Evolutionary conservation across 2,797 vertebrate species (phyloP).

Genomic region (Sarcophilus harrisii): DNA sequence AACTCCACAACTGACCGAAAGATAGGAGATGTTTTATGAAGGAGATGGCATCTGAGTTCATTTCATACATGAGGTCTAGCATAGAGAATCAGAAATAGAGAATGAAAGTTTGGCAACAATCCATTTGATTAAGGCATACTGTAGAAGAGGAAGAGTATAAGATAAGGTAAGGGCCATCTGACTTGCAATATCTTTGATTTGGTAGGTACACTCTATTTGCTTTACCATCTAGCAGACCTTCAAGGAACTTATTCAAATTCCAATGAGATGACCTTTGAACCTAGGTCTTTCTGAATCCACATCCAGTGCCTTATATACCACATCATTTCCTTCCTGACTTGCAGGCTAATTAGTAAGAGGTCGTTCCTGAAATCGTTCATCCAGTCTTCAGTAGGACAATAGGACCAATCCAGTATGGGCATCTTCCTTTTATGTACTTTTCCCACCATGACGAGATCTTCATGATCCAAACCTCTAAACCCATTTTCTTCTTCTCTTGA

Average conservation of each 20-base stretch:
- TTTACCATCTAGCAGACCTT: rapidly evolving
- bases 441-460: neutral
- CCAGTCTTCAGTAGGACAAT: neutral
- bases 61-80: too few relatives aligned
- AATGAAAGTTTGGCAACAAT: too few relatives aligned
- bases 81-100: too few relatives aligned
- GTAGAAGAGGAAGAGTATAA: too few relatives aligned
- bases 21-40: too few relatives aligned
- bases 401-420: too few relatives aligned
- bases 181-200: too few relatives aligned
- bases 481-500: neutral
- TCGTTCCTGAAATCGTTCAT: neutral
- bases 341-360: neutral
- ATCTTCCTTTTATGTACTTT: neutral
- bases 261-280: neutral
- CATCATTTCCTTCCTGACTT: neutral
- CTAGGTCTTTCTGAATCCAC: neutral
- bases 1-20: too few relatives aligned
- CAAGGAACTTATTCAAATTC: neutral
- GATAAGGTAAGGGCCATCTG: too few relatives aligned
- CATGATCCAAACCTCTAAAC: neutral
- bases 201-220: neutral
- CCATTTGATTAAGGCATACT: too few relatives aligned
- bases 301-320: neutral
- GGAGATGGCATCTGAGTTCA: too few relatives aligned